A percentile compares a stretch with the other conserved stretches of the same genome.
Conservation (phyloP, 1,140 invertebrate species). For the Ips typographus region DNA sequence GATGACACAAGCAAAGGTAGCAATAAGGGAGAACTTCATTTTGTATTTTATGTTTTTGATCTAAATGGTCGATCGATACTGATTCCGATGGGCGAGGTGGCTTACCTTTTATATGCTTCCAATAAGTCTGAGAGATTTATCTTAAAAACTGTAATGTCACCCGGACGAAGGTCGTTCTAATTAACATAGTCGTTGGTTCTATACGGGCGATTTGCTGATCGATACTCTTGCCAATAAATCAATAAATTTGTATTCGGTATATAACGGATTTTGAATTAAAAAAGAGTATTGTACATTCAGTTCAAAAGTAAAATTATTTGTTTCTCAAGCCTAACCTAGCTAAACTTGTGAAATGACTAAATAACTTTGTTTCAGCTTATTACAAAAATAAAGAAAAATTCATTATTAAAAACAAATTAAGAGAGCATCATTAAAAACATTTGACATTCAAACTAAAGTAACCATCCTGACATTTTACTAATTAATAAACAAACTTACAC, state of each 20-base stretch:
- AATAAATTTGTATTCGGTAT: not conserved
- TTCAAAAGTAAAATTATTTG: no score
- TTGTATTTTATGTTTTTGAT: constrained; percentile 16
- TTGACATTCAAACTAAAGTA: no score
- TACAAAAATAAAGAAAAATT: no score
- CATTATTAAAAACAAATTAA: no score
- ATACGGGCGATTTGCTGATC: not conserved
- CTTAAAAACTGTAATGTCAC: constrained; percentile 17
- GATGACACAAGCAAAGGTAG: constrained; percentile 27
- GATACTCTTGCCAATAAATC: not conserved
- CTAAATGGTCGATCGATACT: constrained; percentile 20
- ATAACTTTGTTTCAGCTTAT: no score
- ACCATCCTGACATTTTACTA: no score
- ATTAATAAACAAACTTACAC: no score
- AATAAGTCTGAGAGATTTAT: constrained; percentile 25
- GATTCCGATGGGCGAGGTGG: constrained; percentile 16
- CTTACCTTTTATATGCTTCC: constrained; percentile 26
- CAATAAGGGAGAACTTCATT: constrained; percentile 19
- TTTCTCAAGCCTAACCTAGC: no score
- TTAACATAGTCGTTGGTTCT: constrained; percentile 29
- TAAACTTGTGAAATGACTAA: no score
- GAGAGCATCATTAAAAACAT: no score
- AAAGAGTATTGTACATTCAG: no score
- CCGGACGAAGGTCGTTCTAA: constrained; percentile 22
- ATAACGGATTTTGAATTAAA: no score